Evolutionary conservation across 53 echinoderm and acorn worm species (phyloP).

Genomic region (Hippasteria phrygiana): DNA sequence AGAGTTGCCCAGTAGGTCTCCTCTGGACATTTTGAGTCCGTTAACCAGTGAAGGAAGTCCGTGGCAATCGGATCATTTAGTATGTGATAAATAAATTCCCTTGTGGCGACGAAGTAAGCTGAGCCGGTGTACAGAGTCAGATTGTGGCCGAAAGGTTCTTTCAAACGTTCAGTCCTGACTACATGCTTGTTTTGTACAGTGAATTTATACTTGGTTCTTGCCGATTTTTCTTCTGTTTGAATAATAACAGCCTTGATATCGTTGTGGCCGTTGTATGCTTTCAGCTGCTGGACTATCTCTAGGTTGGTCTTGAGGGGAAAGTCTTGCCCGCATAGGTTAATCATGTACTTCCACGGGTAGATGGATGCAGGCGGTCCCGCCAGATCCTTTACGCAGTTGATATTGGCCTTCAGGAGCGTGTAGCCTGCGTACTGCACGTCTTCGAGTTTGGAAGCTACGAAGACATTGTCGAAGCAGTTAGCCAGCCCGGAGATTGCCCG

Average conservation of each 20-base stretch:
- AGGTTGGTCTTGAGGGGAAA: constrained; percentile 88
- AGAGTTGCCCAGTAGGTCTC: constrained; percentile 78
- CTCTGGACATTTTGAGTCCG: constrained; percentile 66
- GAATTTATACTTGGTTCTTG: not conserved
- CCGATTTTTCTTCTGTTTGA: constrained; percentile 13
- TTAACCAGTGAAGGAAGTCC: constrained; percentile 61
- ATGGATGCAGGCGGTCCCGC: not conserved
- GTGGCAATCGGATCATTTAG: constrained; percentile 50
- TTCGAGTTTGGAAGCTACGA: constrained; percentile 74
- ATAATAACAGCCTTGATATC: constrained; percentile 55
- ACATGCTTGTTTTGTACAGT: not conserved
- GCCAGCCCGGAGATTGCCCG: constrained; percentile 63
- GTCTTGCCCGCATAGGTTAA: constrained; percentile 87
- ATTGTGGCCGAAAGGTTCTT: constrained; percentile 63
- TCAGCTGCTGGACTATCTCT: constrained; percentile 77
- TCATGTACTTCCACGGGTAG: constrained; percentile 74
- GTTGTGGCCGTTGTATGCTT: constrained; percentile 61
- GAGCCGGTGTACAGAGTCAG: constrained; percentile 74
- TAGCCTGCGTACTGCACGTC: constrained; percentile 62
- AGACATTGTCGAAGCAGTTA: constrained; percentile 80
- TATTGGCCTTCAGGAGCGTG: constrained; percentile 63
- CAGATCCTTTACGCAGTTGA: constrained; percentile 81
- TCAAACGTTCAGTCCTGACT: constrained; percentile 4
- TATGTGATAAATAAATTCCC: constrained; percentile 53
- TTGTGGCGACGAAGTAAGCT: constrained; percentile 68